These are phyloP conservation scores for Brachyrhaphis roseni DNA, from an alignment of 2,797 vertebrate genomes.

Conservation along the genomic window DNA sequence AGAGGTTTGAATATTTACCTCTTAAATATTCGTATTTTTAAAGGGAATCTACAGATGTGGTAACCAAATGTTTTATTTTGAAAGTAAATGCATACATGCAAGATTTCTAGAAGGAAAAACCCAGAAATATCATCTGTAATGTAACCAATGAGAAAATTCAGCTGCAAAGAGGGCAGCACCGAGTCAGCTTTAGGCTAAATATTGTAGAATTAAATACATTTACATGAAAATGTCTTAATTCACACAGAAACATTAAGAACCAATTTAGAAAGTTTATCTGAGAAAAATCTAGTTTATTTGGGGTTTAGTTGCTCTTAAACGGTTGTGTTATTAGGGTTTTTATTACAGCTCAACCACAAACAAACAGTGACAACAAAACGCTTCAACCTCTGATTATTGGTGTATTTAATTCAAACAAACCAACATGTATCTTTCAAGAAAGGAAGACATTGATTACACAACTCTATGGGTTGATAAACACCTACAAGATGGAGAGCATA, in stretches of 20 bases:
- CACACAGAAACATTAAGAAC: too few relatives aligned
- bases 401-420: background rate
- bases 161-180: too few relatives aligned
- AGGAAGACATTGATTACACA: background rate
- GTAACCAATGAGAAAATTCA: too few relatives aligned
- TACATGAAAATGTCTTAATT: too few relatives aligned
- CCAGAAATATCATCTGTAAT: background rate
- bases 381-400: background rate
- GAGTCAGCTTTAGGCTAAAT: too few relatives aligned
- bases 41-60: background rate
- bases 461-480: constrained; percentile 15
- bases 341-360: too few relatives aligned
- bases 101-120: background rate
- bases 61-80: background rate
- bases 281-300: too few relatives aligned
- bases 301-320: too few relatives aligned
- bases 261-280: too few relatives aligned
- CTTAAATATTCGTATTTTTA: too few relatives aligned
- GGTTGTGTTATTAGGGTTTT: too few relatives aligned
- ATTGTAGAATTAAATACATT: too few relatives aligned
- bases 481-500: background rate
- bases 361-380: background rate
- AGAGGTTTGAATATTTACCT: background rate
- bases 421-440: background rate
- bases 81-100: background rate